A percentile compares a stretch with the other conserved stretches of the same genome.
Evolutionary conservation across 2,888 invertebrate genomes (phyloP).

Genomic region (Hofmannophila pseudospretella): DNA sequence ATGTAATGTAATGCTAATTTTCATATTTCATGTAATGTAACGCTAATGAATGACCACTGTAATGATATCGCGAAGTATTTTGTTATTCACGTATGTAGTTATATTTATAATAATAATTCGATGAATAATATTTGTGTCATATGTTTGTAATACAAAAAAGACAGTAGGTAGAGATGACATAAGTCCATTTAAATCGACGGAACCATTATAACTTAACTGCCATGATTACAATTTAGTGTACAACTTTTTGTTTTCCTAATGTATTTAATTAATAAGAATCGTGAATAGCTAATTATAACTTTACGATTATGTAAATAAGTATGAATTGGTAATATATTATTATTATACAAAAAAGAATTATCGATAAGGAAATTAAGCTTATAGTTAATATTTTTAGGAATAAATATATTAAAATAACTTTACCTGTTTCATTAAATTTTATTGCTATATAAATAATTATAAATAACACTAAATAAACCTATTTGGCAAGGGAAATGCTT

Average conservation of each 20-base stretch:
- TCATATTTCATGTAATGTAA: too few species aligned
- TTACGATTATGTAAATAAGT: conserved; percentile 37
- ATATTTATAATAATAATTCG: conserved; percentile 9
- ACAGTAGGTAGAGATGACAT: conserved; percentile 15
- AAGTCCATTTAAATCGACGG: conserved; percentile 25
- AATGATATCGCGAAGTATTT: too few species aligned
- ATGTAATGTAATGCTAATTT: too few species aligned
- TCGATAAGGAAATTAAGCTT: conserved; percentile 42
- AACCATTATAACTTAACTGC: conserved; percentile 35
- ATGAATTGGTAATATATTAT: conserved; percentile 33
- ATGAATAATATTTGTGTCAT: conserved; percentile 20
- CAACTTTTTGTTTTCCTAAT: conserved; percentile 30
- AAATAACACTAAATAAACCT: conserved; percentile 4
- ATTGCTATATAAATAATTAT: neutral
- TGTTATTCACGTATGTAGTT: conserved; percentile 24
- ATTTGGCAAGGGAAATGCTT: conserved; percentile 21
- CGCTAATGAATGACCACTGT: too few species aligned
- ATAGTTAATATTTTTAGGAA: conserved; percentile 43
- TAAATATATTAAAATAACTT: conserved; percentile 43
- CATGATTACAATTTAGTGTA: conserved; percentile 45
- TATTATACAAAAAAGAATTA: conserved; percentile 22
- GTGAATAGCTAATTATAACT: conserved; percentile 24
- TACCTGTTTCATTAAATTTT: conserved; percentile 13
- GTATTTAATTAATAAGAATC: conserved; percentile 14
- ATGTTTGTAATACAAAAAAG: conserved; percentile 25